phyloP scores from a whole-genome alignment of 2,113 vertebrate species.

The Xerus inauris region DNA sequence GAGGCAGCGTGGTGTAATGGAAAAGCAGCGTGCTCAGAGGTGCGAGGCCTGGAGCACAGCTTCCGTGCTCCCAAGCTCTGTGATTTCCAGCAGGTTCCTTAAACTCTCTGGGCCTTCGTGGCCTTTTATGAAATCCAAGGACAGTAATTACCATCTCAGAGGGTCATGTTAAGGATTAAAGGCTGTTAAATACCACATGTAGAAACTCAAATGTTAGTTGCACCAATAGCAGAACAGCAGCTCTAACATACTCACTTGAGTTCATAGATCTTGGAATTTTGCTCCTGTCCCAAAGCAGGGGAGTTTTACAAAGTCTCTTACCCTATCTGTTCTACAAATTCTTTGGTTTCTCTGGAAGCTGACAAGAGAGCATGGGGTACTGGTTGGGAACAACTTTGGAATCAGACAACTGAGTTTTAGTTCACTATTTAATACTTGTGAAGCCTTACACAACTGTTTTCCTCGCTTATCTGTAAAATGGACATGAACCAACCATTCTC shows the following conservation, averaged over 20 bases:
- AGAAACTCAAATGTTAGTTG: not conserved
- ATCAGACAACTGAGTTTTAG: not conserved
- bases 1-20: constrained; percentile 48
- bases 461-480: not conserved
- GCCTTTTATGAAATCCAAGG: constrained; percentile 7
- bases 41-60: not conserved
- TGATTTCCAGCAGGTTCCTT: not conserved
- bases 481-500: not conserved
- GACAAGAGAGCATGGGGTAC: not conserved
- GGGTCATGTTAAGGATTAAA: not conserved
- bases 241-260: not conserved
- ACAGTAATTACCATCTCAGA: not conserved
- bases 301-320: not conserved
- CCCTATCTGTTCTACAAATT: not conserved
- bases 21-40: not conserved
- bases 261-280: not conserved
- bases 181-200: not conserved
- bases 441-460: not conserved
- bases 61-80: not conserved
- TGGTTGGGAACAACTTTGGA: not conserved
- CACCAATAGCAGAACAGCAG: not conserved
- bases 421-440: not conserved
- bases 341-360: constrained; percentile 28
- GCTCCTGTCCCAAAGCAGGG: not conserved
- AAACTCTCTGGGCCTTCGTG: not conserved